Evolutionary conservation across 1,140 invertebrate species (phyloP).

Genomic region (Teleopsis dalmanni): DNA sequence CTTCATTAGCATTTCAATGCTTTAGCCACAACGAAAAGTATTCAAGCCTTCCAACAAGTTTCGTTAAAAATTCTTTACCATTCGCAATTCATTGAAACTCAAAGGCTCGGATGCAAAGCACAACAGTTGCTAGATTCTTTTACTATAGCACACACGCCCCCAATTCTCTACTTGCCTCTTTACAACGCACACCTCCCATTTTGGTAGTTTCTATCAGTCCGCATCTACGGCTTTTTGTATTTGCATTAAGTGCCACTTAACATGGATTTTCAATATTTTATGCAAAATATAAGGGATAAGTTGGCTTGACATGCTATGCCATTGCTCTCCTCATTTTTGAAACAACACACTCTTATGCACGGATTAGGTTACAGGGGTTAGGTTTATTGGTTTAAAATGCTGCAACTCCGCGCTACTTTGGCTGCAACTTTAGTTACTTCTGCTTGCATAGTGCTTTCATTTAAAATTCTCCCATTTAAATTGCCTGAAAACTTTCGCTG

Average conservation of each 20-base stretch:
- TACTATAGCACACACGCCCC: too few species aligned
- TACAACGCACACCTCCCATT: too few species aligned
- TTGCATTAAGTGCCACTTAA: conserved; percentile 43
- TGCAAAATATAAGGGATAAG: conserved; percentile 24
- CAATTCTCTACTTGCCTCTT: too few species aligned
- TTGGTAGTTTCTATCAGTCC: too few species aligned
- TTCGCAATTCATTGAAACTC: too few species aligned
- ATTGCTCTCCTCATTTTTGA: background rate
- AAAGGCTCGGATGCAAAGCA: too few species aligned
- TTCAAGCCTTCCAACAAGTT: too few species aligned
- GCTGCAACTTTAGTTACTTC: conserved; percentile 6
- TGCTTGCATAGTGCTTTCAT: background rate
- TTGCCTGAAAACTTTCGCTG: conserved; percentile 1
- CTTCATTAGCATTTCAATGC: too few species aligned
- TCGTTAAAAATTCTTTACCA: too few species aligned
- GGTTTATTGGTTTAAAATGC: background rate
- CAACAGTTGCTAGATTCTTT: too few species aligned
- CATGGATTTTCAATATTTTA: conserved; percentile 43
- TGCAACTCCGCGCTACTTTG: background rate
- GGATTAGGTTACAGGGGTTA: too few species aligned
- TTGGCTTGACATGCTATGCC: background rate
- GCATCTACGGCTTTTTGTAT: conserved; percentile 19
- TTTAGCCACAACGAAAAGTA: too few species aligned
- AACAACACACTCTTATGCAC: background rate
- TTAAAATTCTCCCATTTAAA: conserved; percentile 5